Evolutionary conservation across 2,797 vertebrate genomes (phyloP).

Genomic region (Meriones psammophilus): DNA sequence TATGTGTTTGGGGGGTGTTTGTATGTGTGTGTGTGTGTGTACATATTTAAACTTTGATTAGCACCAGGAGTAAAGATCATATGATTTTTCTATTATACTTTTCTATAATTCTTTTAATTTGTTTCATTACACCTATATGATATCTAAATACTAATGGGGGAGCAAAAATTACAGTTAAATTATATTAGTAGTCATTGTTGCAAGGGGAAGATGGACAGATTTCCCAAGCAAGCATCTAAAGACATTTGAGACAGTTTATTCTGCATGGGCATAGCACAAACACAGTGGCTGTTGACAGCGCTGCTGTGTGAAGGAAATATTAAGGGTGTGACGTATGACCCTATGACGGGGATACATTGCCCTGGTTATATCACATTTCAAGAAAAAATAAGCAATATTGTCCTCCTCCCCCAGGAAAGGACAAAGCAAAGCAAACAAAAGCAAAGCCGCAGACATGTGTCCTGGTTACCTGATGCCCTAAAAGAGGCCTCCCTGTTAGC

Average conservation of each 20-base stretch:
- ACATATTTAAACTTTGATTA: background rate
- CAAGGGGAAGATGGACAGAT: background rate
- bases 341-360: background rate
- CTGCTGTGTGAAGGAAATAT: conserved; percentile 47
- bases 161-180: conserved; percentile 61
- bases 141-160: conserved; percentile 25
- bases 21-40: too few species aligned
- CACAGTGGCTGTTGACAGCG: background rate
- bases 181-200: conserved; percentile 27
- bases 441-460: background rate
- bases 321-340: background rate
- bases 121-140: conserved; percentile 45
- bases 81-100: conserved; percentile 22
- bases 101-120: conserved; percentile 48
- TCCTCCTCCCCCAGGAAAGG: background rate
- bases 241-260: background rate
- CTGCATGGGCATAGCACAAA: conserved; percentile 18
- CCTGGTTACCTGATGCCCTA: background rate
- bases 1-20: background rate
- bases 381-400: background rate
- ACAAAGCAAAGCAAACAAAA: background rate
- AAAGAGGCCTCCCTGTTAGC: background rate
- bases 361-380: background rate
- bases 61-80: background rate
- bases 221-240: conserved; percentile 6